Percentiles rank a stretch among this genome's conserved stretches.
Evolutionary conservation across 2,888 invertebrate genomes (phyloP).

Genomic region (Eilema caniola): DNA sequence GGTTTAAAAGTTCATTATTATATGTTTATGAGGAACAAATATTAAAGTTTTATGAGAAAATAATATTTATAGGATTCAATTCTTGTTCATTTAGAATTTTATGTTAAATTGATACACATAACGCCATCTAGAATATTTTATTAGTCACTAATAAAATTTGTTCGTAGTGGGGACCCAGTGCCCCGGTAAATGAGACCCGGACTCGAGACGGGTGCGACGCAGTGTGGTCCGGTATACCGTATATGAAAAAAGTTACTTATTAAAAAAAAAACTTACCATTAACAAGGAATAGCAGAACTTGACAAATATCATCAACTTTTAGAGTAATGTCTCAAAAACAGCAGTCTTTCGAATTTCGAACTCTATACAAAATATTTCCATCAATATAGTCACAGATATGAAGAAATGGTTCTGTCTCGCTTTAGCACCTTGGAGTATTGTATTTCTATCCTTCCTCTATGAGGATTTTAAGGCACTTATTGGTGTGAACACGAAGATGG

Average conservation of each 20-base stretch:
- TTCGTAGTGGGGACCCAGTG: too few species aligned
- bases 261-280: conserved; percentile 58
- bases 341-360: conserved; percentile 47
- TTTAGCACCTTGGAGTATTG: conserved; percentile 26
- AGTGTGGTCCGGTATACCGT: background rate
- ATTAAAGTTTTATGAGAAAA: too few species aligned
- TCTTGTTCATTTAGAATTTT: too few species aligned
- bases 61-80: too few species aligned
- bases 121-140: too few species aligned
- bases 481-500: background rate
- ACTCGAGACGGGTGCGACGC: too few species aligned
- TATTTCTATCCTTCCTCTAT: conserved; percentile 30
- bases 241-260: background rate
- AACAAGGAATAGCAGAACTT: conserved; percentile 48
- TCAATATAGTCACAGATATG: conserved; percentile 38
- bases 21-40: too few species aligned
- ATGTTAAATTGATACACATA: too few species aligned
- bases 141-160: too few species aligned
- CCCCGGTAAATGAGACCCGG: too few species aligned
- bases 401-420: conserved; percentile 37
- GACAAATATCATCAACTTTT: conserved; percentile 42
- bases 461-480: conserved; percentile 12
- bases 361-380: conserved; percentile 45
- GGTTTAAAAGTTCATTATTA: too few species aligned
- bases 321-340: conserved; percentile 36